Evolutionary conservation across 2,113 vertebrate genomes (phyloP).

Genomic region (Platysteira castanea): DNA sequence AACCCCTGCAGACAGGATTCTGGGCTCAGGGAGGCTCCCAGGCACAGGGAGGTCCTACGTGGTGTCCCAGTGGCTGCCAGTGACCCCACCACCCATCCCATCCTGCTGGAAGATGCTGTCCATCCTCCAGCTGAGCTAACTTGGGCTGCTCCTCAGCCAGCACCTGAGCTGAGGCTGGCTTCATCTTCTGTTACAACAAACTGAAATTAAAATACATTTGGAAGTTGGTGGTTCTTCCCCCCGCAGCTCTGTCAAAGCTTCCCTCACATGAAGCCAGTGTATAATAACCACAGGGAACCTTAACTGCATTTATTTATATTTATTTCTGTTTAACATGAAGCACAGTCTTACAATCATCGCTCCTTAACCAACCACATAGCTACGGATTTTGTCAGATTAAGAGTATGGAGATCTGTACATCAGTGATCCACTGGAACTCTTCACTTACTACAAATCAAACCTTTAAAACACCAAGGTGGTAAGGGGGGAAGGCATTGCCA

Average conservation of each 20-base stretch:
- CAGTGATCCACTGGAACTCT: background rate
- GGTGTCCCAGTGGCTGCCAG: background rate
- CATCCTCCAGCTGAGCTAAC: background rate
- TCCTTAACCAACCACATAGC: background rate
- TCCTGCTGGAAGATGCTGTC: background rate
- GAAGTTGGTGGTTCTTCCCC: background rate
- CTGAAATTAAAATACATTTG: background rate
- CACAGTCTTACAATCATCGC: background rate
- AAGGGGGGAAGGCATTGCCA: background rate
- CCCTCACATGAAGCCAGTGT: background rate
- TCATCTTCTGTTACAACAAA: background rate
- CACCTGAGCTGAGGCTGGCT: background rate
- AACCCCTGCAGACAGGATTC: background rate
- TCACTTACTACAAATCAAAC: background rate
- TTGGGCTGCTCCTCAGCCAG: background rate
- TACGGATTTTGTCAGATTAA: background rate
- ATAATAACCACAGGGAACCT: background rate
- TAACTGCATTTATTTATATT: background rate
- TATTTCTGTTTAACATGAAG: background rate
- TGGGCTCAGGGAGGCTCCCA: background rate
- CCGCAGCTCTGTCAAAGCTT: background rate
- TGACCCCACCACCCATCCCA: background rate
- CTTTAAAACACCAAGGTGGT: background rate
- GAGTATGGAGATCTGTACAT: background rate
- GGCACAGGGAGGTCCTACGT: rapidly evolving